Conservation (phyloP, 2,113 vertebrate species). For the Corythoichthys intestinalis region DNA sequence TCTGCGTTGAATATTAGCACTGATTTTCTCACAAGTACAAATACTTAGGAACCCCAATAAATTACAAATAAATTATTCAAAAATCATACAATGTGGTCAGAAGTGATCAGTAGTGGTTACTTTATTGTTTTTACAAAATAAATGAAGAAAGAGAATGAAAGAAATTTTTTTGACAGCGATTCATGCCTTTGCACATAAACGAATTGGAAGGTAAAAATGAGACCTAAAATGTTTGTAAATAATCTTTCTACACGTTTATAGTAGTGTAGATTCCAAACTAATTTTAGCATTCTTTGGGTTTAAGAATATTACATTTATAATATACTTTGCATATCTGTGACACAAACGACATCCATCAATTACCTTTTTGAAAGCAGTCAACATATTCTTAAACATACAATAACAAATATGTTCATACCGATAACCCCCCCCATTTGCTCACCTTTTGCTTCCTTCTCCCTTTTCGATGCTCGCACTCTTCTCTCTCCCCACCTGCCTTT, state of each 20-base stretch:
- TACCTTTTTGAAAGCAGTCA: background rate
- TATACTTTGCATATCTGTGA: background rate
- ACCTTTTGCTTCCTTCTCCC: slow-evolving; percentile 27
- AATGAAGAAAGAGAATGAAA: too few species aligned
- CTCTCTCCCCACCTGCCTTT: background rate
- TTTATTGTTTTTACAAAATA: too few species aligned
- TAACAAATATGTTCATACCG: background rate
- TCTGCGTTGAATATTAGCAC: too few species aligned
- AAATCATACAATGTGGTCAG: too few species aligned
- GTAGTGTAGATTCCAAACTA: background rate
- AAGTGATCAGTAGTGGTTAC: too few species aligned
- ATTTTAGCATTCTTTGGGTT: background rate
- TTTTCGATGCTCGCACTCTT: slow-evolving; percentile 15
- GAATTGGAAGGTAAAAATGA: too few species aligned
- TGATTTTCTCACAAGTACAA: too few species aligned
- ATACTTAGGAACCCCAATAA: too few species aligned
- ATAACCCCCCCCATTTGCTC: slow-evolving; percentile 12
- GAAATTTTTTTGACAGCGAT: too few species aligned
- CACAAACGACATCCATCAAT: background rate
- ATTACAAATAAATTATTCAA: too few species aligned
- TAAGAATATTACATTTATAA: background rate
- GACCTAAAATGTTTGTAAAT: too few species aligned
- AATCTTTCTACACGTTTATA: background rate
- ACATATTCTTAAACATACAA: background rate
- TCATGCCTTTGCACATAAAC: too few species aligned